Evolutionary conservation across 2,113 vertebrate species (phyloP).

Genomic region (Melanocharis versteri): DNA sequence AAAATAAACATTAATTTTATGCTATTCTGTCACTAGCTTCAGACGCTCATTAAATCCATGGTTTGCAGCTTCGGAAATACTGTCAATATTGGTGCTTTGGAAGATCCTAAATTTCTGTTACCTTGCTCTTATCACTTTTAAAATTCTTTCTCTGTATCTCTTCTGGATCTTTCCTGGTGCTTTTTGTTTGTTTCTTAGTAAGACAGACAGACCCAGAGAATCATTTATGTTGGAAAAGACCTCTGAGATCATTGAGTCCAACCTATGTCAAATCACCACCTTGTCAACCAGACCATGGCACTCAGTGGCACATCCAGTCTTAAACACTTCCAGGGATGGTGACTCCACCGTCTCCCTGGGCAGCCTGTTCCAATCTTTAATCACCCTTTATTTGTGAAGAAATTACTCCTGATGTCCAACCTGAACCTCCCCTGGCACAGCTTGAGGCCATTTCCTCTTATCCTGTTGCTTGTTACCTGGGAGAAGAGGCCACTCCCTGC

Average conservation of each 20-base stretch:
- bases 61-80: not conserved
- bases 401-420: not conserved
- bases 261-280: not conserved
- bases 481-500: not conserved
- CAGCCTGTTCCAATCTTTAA: not conserved
- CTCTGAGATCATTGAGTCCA: not conserved
- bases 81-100: not conserved
- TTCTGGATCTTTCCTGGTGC: not conserved
- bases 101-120: not conserved
- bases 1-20: not conserved
- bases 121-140: not conserved
- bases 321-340: not conserved
- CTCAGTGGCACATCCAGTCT: not conserved
- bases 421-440: not conserved
- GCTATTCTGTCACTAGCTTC: not conserved
- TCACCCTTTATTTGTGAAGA: not conserved
- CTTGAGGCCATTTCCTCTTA: not conserved
- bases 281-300: not conserved
- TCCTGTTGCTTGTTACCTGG: not conserved
- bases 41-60: not conserved
- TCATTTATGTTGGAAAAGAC: not conserved
- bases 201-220: not conserved
- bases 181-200: not conserved
- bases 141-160: not conserved
- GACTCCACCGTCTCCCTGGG: not conserved